Conservation (phyloP, 2,113 vertebrate genomes). For the Oncorhynchus tshawytscha region DNA sequence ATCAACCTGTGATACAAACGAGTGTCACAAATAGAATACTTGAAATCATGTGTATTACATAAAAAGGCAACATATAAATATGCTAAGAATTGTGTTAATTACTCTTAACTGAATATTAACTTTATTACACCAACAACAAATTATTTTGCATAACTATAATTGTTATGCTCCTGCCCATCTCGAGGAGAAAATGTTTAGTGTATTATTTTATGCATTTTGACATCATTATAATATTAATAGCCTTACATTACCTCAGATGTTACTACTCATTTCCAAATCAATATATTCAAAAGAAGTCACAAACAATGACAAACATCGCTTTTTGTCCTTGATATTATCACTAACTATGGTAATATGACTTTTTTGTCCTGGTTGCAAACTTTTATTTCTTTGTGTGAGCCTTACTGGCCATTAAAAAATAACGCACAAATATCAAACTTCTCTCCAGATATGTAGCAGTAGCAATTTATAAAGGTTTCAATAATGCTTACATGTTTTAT, state of each 20-base stretch:
- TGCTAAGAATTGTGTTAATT: slow-evolving; percentile 1
- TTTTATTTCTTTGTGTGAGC: slow-evolving; percentile 56
- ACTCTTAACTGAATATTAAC: slow-evolving; percentile 25
- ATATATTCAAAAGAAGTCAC: background rate
- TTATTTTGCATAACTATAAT: background rate
- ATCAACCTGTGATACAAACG: no score
- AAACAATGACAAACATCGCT: background rate
- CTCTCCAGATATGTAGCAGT: slow-evolving; percentile 41
- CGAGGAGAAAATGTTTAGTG: background rate
- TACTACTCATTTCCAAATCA: background rate
- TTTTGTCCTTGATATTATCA: background rate
- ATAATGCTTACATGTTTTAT: slow-evolving; percentile 69
- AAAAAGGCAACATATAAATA: slow-evolving; percentile 3
- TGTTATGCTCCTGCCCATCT: background rate
- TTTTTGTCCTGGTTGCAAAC: slow-evolving; percentile 31
- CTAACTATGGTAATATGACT: background rate
- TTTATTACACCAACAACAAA: background rate
- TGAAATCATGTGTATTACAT: no score
- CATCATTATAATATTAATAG: background rate
- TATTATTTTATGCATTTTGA: background rate
- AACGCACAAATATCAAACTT: slow-evolving; percentile 10
- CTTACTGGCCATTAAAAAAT: slow-evolving; percentile 47
- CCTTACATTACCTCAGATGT: background rate
- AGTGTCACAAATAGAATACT: no score
- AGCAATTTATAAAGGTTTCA: slow-evolving; percentile 63